Evolutionary conservation across 1,140 invertebrate genomes (phyloP).

Genomic region (Ostrea edulis): DNA sequence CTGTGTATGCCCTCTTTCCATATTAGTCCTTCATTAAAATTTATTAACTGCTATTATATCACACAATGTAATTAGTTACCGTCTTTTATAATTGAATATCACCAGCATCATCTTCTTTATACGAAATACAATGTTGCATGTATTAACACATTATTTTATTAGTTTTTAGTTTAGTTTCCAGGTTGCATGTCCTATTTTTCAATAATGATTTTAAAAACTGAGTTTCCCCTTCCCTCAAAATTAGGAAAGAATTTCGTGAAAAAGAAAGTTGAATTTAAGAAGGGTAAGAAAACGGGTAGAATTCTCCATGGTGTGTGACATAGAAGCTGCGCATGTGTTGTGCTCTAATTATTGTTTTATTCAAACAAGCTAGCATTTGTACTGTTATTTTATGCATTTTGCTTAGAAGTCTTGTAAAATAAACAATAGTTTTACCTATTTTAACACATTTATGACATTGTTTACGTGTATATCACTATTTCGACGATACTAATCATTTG

Average conservation of each 20-base stretch:
- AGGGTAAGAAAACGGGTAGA: not conserved
- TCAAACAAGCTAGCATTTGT: not conserved
- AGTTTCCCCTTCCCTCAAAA: not conserved
- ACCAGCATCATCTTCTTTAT: not conserved
- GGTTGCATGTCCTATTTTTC: not conserved
- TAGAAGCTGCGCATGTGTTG: constrained; percentile 1
- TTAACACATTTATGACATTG: no score
- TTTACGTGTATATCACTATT: not conserved
- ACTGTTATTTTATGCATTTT: not conserved
- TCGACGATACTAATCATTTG: not conserved
- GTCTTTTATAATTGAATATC: not conserved
- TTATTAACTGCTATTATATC: no score
- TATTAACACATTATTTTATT: not conserved
- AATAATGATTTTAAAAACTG: not conserved
- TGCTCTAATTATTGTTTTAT: not conserved
- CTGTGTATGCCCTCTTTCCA: not conserved
- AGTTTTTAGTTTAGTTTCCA: not conserved
- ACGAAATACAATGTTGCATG: not conserved
- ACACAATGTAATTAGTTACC: not conserved
- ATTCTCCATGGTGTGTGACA: not conserved
- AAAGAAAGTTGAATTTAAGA: constrained; percentile 24
- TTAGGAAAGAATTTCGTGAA: not conserved
- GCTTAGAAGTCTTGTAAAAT: not conserved
- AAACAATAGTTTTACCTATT: not conserved
- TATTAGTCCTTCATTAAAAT: no score